Evolutionary conservation across 1,140 invertebrate species (phyloP).

Genomic region (Ips typographus): DNA sequence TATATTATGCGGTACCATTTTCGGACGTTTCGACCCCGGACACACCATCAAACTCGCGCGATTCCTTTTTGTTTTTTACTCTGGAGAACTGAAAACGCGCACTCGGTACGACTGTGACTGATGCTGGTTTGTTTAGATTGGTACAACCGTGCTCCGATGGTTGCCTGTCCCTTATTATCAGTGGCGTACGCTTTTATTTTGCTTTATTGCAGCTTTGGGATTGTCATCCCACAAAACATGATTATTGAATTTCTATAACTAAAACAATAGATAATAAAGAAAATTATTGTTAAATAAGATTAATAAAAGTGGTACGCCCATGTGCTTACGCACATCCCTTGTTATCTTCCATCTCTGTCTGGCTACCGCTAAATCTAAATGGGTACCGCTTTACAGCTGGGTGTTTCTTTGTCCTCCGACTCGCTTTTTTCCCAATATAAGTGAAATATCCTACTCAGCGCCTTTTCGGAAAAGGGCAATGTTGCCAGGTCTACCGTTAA

Average conservation of each 20-base stretch:
- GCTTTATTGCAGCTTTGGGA: too few relatives aligned
- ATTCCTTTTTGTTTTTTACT: slow-evolving; percentile 3
- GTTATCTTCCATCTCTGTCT: not conserved
- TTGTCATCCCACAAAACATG: too few relatives aligned
- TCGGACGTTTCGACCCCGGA: slow-evolving; percentile 14
- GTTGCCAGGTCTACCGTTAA: too few relatives aligned
- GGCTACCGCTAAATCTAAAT: not conserved
- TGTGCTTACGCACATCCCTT: not conserved
- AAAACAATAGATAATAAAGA: too few relatives aligned
- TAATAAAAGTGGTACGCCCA: not conserved
- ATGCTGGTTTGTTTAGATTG: slow-evolving; percentile 15
- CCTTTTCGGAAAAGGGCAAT: too few relatives aligned
- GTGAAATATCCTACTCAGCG: too few relatives aligned
- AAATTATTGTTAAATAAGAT: too few relatives aligned
- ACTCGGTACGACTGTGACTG: slow-evolving; percentile 7
- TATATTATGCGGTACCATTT: not conserved
- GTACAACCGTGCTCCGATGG: not conserved
- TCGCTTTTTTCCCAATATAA: too few relatives aligned
- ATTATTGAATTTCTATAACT: too few relatives aligned
- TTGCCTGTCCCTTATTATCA: not conserved
- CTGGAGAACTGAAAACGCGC: not conserved
- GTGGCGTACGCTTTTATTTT: too few relatives aligned
- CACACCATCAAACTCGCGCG: slow-evolving; percentile 3
- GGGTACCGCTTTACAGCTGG: not conserved
- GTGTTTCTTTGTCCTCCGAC: not conserved